Conservation (phyloP, 2,888 invertebrate genomes). For the Iphiclides podalirius region DNA sequence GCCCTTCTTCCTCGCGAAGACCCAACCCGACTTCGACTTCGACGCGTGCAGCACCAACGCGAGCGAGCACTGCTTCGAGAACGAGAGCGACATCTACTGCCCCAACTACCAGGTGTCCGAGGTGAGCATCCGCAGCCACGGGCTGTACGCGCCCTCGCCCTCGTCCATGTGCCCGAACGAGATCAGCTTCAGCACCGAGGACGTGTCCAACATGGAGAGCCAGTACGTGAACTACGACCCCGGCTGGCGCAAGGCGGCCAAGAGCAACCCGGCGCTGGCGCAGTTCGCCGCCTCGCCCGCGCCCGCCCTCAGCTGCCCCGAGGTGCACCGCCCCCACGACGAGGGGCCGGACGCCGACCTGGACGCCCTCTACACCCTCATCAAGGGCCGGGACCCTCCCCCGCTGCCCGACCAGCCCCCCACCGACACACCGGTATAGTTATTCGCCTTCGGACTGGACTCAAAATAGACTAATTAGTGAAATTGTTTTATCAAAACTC, state of each 20-base stretch:
- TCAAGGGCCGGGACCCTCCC: slow-evolving; percentile 68
- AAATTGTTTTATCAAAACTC: too few relatives aligned
- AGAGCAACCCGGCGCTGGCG: slow-evolving; percentile 62
- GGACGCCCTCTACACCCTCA: slow-evolving; percentile 86
- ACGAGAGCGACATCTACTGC: slow-evolving; percentile 82
- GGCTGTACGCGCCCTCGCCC: slow-evolving; percentile 82
- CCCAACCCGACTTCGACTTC: slow-evolving; percentile 66
- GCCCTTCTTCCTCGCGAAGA: slow-evolving; percentile 64
- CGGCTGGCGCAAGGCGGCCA: slow-evolving; percentile 71
- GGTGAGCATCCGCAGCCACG: slow-evolving; percentile 83
- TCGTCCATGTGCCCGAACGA: slow-evolving; percentile 75
- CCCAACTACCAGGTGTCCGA: slow-evolving; percentile 82
- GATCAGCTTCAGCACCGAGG: slow-evolving; percentile 73
- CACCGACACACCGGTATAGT: neutral
- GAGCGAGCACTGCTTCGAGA: slow-evolving; percentile 73
- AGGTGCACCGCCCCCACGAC: slow-evolving; percentile 66
- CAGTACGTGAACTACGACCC: slow-evolving; percentile 81
- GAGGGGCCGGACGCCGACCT: slow-evolving; percentile 78
- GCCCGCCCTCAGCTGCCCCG: slow-evolving; percentile 68
- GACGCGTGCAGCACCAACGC: slow-evolving; percentile 72
- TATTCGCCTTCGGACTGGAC: neutral
- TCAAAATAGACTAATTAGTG: too few relatives aligned
- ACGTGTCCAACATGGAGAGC: slow-evolving; percentile 71
- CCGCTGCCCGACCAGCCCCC: neutral
- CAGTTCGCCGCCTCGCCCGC: slow-evolving; percentile 54